These are phyloP conservation scores for Cacajao melanocephalus DNA, from an alignment of 2,797 vertebrate genomes.

Conservation along the genomic window DNA sequence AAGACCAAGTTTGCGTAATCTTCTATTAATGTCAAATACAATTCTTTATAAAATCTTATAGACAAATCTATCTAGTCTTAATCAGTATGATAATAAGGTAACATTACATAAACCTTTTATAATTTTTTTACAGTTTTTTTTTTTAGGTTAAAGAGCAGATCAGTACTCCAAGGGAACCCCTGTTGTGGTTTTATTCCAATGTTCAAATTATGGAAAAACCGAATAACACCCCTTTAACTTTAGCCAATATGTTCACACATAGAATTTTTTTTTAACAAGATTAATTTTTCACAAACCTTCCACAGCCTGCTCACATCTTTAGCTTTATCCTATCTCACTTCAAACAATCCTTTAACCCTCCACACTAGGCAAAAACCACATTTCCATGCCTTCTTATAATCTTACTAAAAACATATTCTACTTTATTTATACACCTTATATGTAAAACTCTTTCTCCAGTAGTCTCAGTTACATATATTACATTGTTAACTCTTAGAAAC, in stretches of 20 bases:
- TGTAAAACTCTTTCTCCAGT: not conserved
- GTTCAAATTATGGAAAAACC: not conserved
- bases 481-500: not conserved
- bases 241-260: not conserved
- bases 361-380: not conserved
- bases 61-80: not conserved
- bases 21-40: not conserved
- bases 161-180: not conserved
- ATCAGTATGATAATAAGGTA: not conserved
- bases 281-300: not conserved
- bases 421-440: not conserved
- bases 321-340: not conserved
- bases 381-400: not conserved
- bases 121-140: not conserved
- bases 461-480: not conserved
- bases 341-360: not conserved
- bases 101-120: not conserved
- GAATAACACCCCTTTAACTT: not conserved
- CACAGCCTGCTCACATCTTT: not conserved
- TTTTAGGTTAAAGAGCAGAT: not conserved
- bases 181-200: not conserved
- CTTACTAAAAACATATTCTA: not conserved
- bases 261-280: not conserved
- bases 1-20: not conserved
- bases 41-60: not conserved